phyloP scores from a whole-genome alignment of 2,797 vertebrate genomes.

The Botia kubotai region DNA sequence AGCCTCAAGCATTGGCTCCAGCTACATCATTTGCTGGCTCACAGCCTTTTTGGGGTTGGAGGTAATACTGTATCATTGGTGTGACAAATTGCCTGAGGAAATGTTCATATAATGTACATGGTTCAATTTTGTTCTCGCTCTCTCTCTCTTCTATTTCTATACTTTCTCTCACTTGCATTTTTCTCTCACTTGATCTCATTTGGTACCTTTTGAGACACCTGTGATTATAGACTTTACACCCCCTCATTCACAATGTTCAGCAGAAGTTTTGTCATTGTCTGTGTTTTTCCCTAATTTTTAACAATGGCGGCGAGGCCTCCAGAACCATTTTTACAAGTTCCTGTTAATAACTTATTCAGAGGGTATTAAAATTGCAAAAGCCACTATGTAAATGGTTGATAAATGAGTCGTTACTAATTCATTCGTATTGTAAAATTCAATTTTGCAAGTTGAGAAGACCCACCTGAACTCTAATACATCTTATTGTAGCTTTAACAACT shows the following conservation, averaged over 20 bases:
- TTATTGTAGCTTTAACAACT: conserved; percentile 64
- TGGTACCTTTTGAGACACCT: conserved; percentile 40
- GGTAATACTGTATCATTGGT: conserved; percentile 45
- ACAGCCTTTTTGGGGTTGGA: conserved; percentile 35
- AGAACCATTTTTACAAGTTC: conserved; percentile 71
- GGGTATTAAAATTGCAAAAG: conserved; percentile 76
- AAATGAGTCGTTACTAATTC: conserved; percentile 77
- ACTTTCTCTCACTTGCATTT: conserved; percentile 11
- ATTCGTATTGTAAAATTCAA: conserved; percentile 79
- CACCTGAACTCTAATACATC: conserved; percentile 73
- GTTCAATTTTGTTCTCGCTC: conserved; percentile 42
- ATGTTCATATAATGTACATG: conserved; percentile 58
- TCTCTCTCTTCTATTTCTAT: conserved; percentile 18
- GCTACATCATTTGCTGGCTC: conserved; percentile 38
- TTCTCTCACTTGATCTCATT: conserved; percentile 6
- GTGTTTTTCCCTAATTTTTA: conserved; percentile 31
- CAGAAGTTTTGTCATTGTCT: conserved; percentile 9
- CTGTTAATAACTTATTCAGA: conserved; percentile 72
- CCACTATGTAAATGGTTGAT: conserved; percentile 74
- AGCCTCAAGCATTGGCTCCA: conserved; percentile 37
- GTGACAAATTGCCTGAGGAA: conserved; percentile 57
- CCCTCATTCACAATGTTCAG: conserved; percentile 8
- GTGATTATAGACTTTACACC: conserved; percentile 16
- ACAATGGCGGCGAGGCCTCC: conserved; percentile 65
- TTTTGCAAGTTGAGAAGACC: conserved; percentile 70